Percentiles rank a stretch among this genome's conserved stretches.
These are phyloP conservation scores for Ornithoptera alexandrae DNA, from an alignment of 2,888 invertebrate species.

Conservation along the genomic window DNA sequence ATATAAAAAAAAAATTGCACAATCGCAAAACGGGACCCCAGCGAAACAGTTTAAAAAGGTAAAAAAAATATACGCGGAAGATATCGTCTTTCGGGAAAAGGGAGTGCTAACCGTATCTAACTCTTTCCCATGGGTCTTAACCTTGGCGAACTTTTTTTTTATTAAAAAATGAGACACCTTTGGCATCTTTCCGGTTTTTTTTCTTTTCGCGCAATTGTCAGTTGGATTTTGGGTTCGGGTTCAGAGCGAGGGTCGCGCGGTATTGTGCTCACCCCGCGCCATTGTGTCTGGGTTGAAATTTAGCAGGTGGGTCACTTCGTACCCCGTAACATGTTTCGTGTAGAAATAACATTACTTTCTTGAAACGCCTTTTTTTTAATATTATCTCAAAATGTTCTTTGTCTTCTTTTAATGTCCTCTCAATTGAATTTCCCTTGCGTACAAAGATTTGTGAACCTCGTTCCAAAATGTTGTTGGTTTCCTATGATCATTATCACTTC, in stretches of 20 bases:
- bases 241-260: conserved; percentile 65
- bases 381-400: background rate
- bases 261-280: conserved; percentile 48
- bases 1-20: conserved; percentile 40
- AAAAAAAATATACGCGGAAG: conserved; percentile 62
- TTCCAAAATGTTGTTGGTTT: too few species aligned
- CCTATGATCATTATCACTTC: too few species aligned
- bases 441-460: too few species aligned
- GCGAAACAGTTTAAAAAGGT: conserved; percentile 57
- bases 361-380: background rate
- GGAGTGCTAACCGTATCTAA: conserved; percentile 62
- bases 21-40: conserved; percentile 62
- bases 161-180: conserved; percentile 76
- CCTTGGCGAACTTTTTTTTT: conserved; percentile 73
- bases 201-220: conserved; percentile 60
- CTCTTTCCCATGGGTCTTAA: conserved; percentile 81
- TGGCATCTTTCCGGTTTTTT: conserved; percentile 64
- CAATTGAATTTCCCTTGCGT: too few species aligned
- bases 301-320: conserved; percentile 73
- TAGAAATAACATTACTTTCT: conserved; percentile 10
- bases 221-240: conserved; percentile 49
- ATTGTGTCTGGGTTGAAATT: conserved; percentile 59
- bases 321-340: conserved; percentile 24
- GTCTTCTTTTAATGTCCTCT: background rate
- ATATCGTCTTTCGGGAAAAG: conserved; percentile 58